phyloP scores from a whole-genome alignment of 2,113 vertebrate species.

The Aspidoscelis tigris region DNA sequence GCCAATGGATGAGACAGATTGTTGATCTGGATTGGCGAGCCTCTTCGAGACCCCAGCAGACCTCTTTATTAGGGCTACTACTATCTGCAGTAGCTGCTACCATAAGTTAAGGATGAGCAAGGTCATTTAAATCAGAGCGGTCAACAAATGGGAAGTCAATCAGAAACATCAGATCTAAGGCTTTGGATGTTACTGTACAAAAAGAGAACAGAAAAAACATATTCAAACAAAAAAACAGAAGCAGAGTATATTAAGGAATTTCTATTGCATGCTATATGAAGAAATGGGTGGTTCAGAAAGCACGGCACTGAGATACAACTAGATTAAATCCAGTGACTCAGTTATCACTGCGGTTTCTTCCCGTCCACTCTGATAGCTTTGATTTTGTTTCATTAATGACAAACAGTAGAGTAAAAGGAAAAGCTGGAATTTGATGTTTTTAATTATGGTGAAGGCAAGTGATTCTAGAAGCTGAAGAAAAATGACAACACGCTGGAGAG shows the following conservation, averaged over 20 bases:
- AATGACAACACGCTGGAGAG: conserved; percentile 64
- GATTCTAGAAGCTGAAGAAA: conserved; percentile 64
- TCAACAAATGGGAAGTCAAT: too few relatives aligned
- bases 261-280: conserved; percentile 26
- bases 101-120: too few relatives aligned
- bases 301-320: conserved; percentile 37
- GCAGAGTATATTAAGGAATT: background rate
- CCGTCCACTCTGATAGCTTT: conserved; percentile 33
- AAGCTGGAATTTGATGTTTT: conserved; percentile 63
- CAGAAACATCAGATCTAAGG: too few relatives aligned
- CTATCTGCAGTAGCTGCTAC: too few relatives aligned
- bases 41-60: too few relatives aligned
- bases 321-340: conserved; percentile 31
- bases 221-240: background rate
- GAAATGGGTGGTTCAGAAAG: conserved; percentile 45
- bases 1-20: too few relatives aligned
- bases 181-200: too few relatives aligned
- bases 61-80: too few relatives aligned
- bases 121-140: too few relatives aligned
- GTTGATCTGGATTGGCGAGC: too few relatives aligned
- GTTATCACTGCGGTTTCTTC: conserved; percentile 18
- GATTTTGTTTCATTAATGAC: conserved; percentile 24
- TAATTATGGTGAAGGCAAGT: conserved; percentile 70
- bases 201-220: background rate
- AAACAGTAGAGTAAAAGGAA: conserved; percentile 52